phyloP scores from a whole-genome alignment of 2,888 invertebrate genomes.

The Aricia artaxerxes region DNA sequence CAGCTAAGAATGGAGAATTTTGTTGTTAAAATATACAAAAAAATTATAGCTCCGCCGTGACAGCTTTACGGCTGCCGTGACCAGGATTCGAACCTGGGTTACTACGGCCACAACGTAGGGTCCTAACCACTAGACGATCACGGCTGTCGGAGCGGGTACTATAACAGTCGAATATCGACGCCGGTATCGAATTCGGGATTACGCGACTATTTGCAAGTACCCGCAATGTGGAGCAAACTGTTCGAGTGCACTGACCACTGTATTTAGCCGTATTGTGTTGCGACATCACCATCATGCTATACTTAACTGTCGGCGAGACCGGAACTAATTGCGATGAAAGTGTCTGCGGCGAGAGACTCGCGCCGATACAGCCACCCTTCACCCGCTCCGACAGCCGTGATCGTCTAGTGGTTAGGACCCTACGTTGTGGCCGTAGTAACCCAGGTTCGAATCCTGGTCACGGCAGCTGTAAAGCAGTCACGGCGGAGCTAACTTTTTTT shows the following conservation, averaged over 20 bases:
- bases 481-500: conserved; percentile 35
- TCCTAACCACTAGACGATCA: conserved; percentile 89
- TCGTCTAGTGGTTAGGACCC: conserved; percentile 89
- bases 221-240: not conserved
- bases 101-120: conserved; percentile 89
- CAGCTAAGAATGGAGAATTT: not conserved
- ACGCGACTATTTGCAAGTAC: not conserved
- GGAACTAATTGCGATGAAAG: conserved; percentile 24
- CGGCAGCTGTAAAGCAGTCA: conserved; percentile 51
- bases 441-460: conserved; percentile 86
- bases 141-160: conserved; percentile 46
- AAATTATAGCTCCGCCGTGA: conserved; percentile 51
- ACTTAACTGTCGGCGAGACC: not conserved
- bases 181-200: not conserved
- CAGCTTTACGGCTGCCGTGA: conserved; percentile 75
- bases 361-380: not conserved
- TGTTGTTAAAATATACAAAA: conserved; percentile 18
- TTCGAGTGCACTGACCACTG: no score
- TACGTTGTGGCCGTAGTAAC: conserved; percentile 89
- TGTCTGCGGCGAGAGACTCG: conserved; percentile 8
- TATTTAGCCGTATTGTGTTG: conserved; percentile 15
- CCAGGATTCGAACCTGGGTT: conserved; percentile 89
- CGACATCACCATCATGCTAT: not conserved
- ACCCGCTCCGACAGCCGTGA: conserved; percentile 60
- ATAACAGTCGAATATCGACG: not conserved